These are phyloP conservation scores for Thymelicus lineola DNA, from an alignment of 2,888 invertebrate species.

Conservation along the genomic window DNA sequence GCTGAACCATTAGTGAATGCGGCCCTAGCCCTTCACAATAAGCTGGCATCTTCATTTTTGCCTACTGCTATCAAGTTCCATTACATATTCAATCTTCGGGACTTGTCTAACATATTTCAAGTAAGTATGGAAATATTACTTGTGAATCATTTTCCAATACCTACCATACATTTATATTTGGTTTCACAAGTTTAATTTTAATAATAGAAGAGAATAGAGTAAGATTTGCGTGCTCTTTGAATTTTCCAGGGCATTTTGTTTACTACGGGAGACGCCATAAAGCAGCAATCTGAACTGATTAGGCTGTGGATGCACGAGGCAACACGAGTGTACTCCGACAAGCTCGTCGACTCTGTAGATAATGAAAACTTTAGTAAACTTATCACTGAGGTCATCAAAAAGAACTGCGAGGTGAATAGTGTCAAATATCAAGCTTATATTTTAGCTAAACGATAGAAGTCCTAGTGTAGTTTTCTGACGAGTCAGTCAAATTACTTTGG, in stretches of 20 bases:
- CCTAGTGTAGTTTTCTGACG: too few relatives aligned
- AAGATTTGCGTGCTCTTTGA: neutral
- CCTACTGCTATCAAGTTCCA: constrained; percentile 98
- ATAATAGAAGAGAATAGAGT: too few relatives aligned
- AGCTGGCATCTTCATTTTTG: constrained; percentile 90
- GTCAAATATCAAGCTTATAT: too few relatives aligned
- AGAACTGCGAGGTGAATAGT: constrained; percentile 87
- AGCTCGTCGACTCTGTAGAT: constrained; percentile 93
- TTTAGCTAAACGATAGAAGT: too few relatives aligned
- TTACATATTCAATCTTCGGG: constrained; percentile 96
- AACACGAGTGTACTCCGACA: constrained; percentile 95
- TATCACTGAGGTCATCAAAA: constrained; percentile 90
- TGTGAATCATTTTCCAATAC: too few relatives aligned
- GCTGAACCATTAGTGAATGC: constrained; percentile 87
- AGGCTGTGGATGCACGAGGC: constrained; percentile 96
- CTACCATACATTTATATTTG: too few relatives aligned
- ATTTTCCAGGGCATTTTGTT: constrained; percentile 93
- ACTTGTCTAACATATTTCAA: constrained; percentile 97
- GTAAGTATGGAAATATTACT: constrained; percentile 68
- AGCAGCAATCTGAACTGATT: constrained; percentile 88
- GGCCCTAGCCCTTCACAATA: constrained; percentile 91
- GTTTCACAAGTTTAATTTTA: too few relatives aligned
- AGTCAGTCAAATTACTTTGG: too few relatives aligned
- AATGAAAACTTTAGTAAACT: constrained; percentile 90
- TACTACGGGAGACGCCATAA: constrained; percentile 90